phyloP scores from a whole-genome alignment of 2,888 invertebrate species.

The Drosophila rellima region DNA sequence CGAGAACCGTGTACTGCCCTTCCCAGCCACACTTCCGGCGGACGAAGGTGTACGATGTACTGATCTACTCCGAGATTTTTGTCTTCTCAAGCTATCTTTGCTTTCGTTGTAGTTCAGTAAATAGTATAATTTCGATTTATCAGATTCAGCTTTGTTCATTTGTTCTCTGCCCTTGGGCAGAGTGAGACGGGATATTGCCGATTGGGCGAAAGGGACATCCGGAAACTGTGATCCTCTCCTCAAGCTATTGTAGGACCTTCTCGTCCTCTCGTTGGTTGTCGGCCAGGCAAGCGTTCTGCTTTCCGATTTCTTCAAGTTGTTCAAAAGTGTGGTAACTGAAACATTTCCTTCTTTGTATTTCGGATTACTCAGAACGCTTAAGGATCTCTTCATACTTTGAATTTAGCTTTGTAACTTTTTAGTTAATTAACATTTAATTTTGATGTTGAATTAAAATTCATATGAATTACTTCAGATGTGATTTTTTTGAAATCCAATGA shows the following conservation, averaged over 20 bases:
- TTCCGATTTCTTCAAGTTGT: slow-evolving; percentile 23
- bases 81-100: background rate
- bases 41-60: background rate
- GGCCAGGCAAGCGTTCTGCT: slow-evolving; percentile 38
- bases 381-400: slow-evolving; percentile 23
- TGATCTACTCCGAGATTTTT: background rate
- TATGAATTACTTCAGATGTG: background rate
- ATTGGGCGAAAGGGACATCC: background rate
- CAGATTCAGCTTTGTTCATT: background rate
- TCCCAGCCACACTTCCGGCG: background rate
- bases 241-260: background rate
- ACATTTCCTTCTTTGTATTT: background rate
- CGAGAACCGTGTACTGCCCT: too few species aligned
- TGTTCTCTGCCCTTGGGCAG: background rate
- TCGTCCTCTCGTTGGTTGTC: background rate
- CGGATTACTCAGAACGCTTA: background rate
- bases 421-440: background rate
- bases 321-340: slow-evolving; percentile 22
- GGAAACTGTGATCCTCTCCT: background rate
- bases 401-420: slow-evolving; percentile 23
- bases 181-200: too few species aligned
- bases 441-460: slow-evolving; percentile 9
- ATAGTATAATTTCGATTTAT: slow-evolving; percentile 32
- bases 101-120: slow-evolving; percentile 3
- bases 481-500: background rate